These are phyloP conservation scores for Spilosoma lubricipeda DNA, from an alignment of 2,888 invertebrate species.

Conservation along the genomic window DNA sequence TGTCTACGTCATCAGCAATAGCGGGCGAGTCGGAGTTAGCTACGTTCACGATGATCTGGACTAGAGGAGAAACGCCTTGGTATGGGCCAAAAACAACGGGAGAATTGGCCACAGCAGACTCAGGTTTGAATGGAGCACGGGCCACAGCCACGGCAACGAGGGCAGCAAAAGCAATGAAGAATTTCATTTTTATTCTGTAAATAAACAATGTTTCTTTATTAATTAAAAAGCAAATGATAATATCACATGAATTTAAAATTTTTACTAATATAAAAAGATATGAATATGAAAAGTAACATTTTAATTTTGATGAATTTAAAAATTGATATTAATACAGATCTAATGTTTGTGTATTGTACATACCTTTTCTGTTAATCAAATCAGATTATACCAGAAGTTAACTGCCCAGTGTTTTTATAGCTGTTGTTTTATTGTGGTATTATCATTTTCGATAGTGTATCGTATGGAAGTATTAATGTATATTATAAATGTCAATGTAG, in stretches of 20 bases:
- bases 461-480: not conserved
- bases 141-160: constrained; percentile 64
- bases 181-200: constrained; percentile 61
- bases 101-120: constrained; percentile 9
- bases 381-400: not conserved
- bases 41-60: constrained; percentile 55
- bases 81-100: constrained; percentile 23
- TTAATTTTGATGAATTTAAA: too few relatives aligned
- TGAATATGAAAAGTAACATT: too few relatives aligned
- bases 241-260: too few relatives aligned
- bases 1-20: not conserved
- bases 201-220: not conserved
- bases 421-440: not conserved
- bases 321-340: not conserved
- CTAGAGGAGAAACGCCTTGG: constrained; percentile 38
- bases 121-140: constrained; percentile 50
- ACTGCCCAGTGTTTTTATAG: not conserved
- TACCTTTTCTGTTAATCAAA: constrained; percentile 3
- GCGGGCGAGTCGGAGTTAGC: constrained; percentile 30
- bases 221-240: not conserved
- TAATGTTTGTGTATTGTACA: not conserved
- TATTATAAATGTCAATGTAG: not conserved
- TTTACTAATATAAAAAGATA: too few relatives aligned
- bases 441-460: not conserved
- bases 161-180: constrained; percentile 65